Base-by-base conservation (phyloP, 2,797 vertebrate species). In the Serranus cabrilla region DNA sequence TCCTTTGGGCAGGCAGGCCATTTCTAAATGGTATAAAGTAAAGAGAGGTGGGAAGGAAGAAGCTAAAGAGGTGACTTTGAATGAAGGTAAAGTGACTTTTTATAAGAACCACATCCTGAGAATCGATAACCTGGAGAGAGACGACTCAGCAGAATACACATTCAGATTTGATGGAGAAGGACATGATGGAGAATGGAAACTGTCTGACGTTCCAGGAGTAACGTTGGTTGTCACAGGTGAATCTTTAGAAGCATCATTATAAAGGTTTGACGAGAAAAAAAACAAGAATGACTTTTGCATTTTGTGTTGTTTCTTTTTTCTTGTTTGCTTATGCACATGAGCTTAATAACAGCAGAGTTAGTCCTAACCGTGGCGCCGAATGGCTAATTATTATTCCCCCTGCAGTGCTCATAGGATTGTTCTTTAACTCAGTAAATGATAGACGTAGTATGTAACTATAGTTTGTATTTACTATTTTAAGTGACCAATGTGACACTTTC, bases 171-270 rank as follows among this genome's bases (percentile, higher is more conserved):
- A 50, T 1, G 34, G 7, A 8, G 7, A 3, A 31, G 7, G 1
- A 1, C 40, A 12, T 42, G 13, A n/a, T 7, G 0, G 3, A 2
- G 0, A 0, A 3, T 0, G 1, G 31, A 55, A 23, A 50, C 20
- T 39, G 13, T 0, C 13, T 34, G 52, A 13, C 16, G 0, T 1
- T 4, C 42, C 63, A 51, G 63, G 81, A 37, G 62, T 76, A 11
- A 64, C 11, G 7, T 14, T 83, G 17, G 18, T 21, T 20, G 69
- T 83, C 21, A 73, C 63, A 76, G 81, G 64, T 76, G 54, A 43
- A 5, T 27, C 5, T 60, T 25, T 1, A 43, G 34, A 40, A 40
- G 42, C 5, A 16, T 43, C 5, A 16, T 43, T 6, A 11, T 40
- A 12, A 5, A 14, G 14, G 42, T 43, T 43, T 43, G 14, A 16